Evolutionary conservation across 1,140 invertebrate species (phyloP).

Genomic region (Nymphalis io): DNA sequence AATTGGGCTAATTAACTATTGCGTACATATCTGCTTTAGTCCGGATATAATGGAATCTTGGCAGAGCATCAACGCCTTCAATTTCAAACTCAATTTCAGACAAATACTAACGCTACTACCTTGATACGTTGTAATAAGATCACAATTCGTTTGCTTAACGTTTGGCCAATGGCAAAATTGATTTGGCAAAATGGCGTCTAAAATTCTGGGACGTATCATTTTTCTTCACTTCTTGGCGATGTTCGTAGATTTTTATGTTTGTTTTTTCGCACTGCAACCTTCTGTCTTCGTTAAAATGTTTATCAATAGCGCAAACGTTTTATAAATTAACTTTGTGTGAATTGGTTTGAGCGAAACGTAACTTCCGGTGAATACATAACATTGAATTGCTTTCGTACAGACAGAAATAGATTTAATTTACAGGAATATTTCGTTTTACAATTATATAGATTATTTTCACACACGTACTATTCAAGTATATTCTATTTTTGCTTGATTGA

Average conservation of each 20-base stretch:
- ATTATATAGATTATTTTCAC: neutral
- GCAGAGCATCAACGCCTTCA: conserved; percentile 9
- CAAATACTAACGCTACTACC: neutral
- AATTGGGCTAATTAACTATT: neutral
- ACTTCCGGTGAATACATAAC: conserved; percentile 1
- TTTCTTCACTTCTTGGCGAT: neutral
- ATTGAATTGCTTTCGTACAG: neutral
- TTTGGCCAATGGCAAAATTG: neutral
- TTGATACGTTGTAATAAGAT: neutral
- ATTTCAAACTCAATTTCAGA: neutral
- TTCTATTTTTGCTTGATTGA: too few relatives aligned
- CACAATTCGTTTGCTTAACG: neutral
- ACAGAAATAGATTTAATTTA: neutral
- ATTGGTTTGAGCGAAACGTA: neutral
- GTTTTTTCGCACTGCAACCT: neutral
- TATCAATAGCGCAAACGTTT: conserved; percentile 4
- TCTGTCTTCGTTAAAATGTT: conserved; percentile 4
- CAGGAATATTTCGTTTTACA: neutral
- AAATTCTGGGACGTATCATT: conserved; percentile 6
- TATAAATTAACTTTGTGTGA: neutral
- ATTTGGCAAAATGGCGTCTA: conserved; percentile 3
- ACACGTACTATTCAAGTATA: too few relatives aligned
- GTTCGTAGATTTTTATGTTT: neutral
- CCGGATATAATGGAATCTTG: conserved; percentile 16
- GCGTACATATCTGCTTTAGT: neutral